Evolutionary conservation across 2,797 vertebrate genomes (phyloP).

Genomic region (Dryobates pubescens): DNA sequence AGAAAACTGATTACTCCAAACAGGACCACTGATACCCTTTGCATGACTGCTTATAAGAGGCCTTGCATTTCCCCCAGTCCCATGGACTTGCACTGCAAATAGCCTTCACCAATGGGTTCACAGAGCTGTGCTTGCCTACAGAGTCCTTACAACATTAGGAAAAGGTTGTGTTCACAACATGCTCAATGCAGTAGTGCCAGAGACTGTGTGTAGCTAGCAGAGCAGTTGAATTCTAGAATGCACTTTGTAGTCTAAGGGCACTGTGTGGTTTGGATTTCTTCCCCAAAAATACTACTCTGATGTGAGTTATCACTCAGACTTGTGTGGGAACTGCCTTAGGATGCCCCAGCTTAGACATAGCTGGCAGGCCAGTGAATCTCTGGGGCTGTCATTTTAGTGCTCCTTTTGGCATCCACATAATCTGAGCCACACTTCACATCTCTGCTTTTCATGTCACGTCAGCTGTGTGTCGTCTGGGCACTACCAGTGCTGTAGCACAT

Average conservation of each 20-base stretch:
- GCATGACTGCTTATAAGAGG: neutral
- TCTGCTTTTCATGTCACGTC: neutral
- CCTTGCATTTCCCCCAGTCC: neutral
- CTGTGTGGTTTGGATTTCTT: neutral
- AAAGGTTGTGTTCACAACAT: neutral
- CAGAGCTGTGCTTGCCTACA: neutral
- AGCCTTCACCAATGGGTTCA: neutral
- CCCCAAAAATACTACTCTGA: fast-evolving
- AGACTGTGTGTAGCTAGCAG: neutral
- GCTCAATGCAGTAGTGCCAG: neutral
- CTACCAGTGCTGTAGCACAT: neutral
- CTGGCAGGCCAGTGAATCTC: neutral
- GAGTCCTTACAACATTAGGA: neutral
- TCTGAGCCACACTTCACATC: fast-evolving
- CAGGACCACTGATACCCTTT: neutral
- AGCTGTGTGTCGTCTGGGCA: neutral
- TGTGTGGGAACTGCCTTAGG: neutral
- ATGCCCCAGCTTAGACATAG: fast-evolving
- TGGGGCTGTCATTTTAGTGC: fast-evolving
- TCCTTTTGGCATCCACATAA: neutral
- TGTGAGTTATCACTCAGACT: neutral
- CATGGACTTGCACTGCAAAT: neutral
- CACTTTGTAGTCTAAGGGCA: neutral
- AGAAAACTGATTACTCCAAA: neutral
- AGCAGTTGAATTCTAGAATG: neutral